phyloP scores from a whole-genome alignment of 2,797 vertebrate genomes.

The Onychomys leucogaster region DNA sequence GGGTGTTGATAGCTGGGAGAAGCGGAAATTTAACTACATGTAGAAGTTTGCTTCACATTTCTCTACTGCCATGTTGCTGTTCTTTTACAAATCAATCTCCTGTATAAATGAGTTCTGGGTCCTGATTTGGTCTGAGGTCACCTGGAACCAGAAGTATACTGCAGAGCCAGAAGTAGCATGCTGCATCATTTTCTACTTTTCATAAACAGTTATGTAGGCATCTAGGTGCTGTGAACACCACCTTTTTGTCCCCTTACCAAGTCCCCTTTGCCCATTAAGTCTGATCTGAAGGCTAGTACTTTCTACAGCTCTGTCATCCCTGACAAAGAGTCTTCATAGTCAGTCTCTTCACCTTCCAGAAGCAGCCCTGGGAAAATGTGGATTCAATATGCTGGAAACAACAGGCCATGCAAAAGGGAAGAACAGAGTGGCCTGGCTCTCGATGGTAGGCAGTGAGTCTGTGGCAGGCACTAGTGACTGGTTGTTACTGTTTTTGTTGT shows the following conservation, averaged over 20 bases:
- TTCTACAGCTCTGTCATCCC: background rate
- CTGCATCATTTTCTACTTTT: background rate
- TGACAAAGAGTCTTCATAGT: accelerated
- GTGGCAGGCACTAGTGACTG: background rate
- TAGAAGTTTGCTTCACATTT: background rate
- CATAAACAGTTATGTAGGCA: background rate
- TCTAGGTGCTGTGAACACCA: background rate
- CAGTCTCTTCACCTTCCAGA: background rate
- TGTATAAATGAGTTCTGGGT: background rate
- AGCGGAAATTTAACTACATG: background rate
- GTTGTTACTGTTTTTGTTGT: background rate
- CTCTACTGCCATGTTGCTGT: background rate
- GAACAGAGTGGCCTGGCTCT: background rate
- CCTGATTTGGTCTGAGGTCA: background rate
- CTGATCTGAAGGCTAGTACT: background rate
- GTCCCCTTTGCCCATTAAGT: background rate
- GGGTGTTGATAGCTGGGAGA: background rate
- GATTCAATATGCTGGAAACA: background rate
- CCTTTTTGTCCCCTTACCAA: background rate
- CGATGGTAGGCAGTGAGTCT: background rate
- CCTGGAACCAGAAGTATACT: background rate
- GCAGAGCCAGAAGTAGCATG: background rate
- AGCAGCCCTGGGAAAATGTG: background rate
- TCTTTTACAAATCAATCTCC: background rate
- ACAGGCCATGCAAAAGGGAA: background rate